These are phyloP conservation scores for Acrocephalus scirpaceus DNA, from an alignment of 2,797 vertebrate species.

Conservation along the genomic window DNA sequence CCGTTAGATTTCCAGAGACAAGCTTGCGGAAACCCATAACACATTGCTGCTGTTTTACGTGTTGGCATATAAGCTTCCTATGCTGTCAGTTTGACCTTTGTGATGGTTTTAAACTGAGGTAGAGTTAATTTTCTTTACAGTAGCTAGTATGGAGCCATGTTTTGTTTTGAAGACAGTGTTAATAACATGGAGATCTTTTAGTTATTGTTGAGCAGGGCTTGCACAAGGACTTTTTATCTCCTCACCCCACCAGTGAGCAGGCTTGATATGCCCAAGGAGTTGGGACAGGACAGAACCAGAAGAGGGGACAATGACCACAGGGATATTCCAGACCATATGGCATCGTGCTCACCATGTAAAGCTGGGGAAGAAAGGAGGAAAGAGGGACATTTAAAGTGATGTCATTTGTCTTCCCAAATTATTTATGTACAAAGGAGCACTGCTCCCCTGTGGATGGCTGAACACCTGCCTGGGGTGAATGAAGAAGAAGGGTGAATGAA, in stretches of 20 bases:
- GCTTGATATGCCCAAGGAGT: too few species aligned
- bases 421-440: not conserved
- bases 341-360: not conserved
- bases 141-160: not conserved
- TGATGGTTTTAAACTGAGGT: not conserved
- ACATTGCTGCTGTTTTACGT: not conserved
- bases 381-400: too few species aligned
- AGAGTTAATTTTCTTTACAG: not conserved
- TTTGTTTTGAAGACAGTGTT: not conserved
- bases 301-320: not conserved
- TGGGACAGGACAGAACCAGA: not conserved
- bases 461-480: not conserved
- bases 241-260: not conserved
- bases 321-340: not conserved
- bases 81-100: not conserved
- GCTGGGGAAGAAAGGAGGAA: not conserved
- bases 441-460: not conserved
- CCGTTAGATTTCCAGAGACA: not conserved
- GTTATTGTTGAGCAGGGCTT: not conserved
- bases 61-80: not conserved
- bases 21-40: not conserved
- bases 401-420: not conserved
- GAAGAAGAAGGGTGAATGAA: not conserved
- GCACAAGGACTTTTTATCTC: not conserved
- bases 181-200: not conserved